Conservation (phyloP, 2,888 invertebrate genomes). For the Troilus luridus region DNA sequence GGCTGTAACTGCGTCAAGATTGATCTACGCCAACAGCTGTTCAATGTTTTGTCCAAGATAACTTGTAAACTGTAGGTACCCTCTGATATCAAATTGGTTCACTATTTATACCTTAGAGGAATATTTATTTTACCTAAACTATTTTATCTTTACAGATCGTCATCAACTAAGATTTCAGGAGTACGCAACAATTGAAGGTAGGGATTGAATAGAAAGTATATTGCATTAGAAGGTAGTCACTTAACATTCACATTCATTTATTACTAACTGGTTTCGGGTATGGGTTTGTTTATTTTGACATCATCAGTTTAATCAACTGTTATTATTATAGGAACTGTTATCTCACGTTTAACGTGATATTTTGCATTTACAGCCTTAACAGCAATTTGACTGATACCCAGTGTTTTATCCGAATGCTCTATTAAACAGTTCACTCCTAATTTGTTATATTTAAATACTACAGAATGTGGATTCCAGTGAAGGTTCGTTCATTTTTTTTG, state of each 20-base stretch:
- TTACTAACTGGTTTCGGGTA: neutral
- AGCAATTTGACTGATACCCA: slow-evolving; percentile 49
- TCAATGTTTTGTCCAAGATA: slow-evolving; percentile 10
- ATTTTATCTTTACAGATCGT: slow-evolving; percentile 13
- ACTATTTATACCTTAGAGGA: neutral
- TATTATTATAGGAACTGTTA: slow-evolving; percentile 60
- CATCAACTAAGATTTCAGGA: neutral
- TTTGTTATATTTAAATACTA: slow-evolving; percentile 21
- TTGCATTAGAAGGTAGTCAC: slow-evolving; percentile 8
- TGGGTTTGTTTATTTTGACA: slow-evolving; percentile 14
- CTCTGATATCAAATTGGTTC: neutral
- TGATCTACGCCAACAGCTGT: slow-evolving; percentile 26
- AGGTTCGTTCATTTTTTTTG: slow-evolving; percentile 53
- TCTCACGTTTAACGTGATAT: slow-evolving; percentile 59
- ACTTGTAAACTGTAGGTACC: neutral
- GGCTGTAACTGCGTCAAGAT: neutral
- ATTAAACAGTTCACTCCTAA: slow-evolving; percentile 17
- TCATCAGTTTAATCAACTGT: slow-evolving; percentile 33
- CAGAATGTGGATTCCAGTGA: slow-evolving; percentile 57
- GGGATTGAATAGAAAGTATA: neutral
- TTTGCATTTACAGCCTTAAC: slow-evolving; percentile 54
- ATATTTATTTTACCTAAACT: neutral
- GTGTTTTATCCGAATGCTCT: slow-evolving; percentile 51
- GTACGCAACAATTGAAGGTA: neutral
- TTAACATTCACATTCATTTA: slow-evolving; percentile 11